Base-by-base conservation (phyloP, 2,888 invertebrate species). In the Eristalis pertinax region DNA sequence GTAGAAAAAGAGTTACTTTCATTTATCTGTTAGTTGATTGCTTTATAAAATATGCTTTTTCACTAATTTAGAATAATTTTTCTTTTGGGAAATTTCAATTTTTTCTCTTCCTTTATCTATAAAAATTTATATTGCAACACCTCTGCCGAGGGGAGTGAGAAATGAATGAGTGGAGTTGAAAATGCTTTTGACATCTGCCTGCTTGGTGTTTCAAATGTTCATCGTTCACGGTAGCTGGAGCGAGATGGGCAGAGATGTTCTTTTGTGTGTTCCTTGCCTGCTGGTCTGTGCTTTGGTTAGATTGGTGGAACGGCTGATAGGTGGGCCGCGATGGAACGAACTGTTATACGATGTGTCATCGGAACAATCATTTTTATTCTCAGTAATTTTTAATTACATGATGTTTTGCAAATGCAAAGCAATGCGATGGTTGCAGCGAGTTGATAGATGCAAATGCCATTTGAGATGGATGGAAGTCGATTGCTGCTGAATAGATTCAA, bases 91-190 rank as follows among this genome's bases (percentile, higher is more conserved):
- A 69, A 75, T 68, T 76, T 64, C 15, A 68, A 19, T 19, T 50
- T 78, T 86, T 78, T 86, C 75, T 68, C 56, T 86, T 68, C 70
- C 60, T 67, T 80, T 87, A 87, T 84, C 84, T 76, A 80, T 76
- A 87, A 69, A 87, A 82, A 79, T 76, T 82, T 86, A 56, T 84
- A 87, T 87, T 84, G 79, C 87, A 87, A 84, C 84, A 87, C 83
- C 79, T 84, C 79, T 72, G 15, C 58, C 41, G 68, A 73, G 67
- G 73, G 84, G 84, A 80, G 84, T 80, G 87, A 76, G 87, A 84
- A 78, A 73, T 74, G 78, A 86, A 85, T 87, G 83, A 83, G 70
- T 82, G 64, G 24, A 82, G 63, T 73, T 62, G 69, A 75, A 82
- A 86, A 82, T 86, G 86, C 87, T 87, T 87, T 84, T 87, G 80